Conservation (phyloP, 2,888 invertebrate species). For the Endotricha flammealis region DNA sequence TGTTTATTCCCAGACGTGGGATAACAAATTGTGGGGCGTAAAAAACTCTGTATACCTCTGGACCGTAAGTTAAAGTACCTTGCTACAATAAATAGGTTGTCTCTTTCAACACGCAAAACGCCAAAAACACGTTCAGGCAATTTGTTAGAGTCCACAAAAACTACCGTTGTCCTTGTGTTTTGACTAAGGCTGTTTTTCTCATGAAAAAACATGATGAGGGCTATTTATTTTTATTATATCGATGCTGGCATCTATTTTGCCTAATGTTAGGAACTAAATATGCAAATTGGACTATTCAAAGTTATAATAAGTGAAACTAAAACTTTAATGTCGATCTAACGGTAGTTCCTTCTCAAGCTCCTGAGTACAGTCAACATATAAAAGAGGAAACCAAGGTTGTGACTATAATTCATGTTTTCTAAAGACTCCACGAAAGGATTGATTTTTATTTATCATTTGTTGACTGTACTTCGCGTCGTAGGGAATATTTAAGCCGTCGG, state of each 20-base stretch:
- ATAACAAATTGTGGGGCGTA: slow-evolving; percentile 4
- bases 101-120: slow-evolving; percentile 9
- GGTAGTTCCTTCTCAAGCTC: no score
- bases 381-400: no score
- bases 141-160: slow-evolving; percentile 7
- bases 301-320: no score
- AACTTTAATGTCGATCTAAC: no score
- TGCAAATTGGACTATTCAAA: no score
- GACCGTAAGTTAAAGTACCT: slow-evolving; percentile 8
- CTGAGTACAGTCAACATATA: no score
- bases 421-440: no score
- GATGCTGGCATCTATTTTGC: slow-evolving; percentile 4
- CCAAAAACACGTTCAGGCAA: slow-evolving; percentile 10
- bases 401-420: no score
- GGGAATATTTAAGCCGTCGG: no score
- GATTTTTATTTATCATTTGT: no score
- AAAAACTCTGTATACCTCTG: slow-evolving; percentile 6
- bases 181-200: slow-evolving; percentile 9
- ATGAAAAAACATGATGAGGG: slow-evolving; percentile 5
- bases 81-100: slow-evolving; percentile 7
- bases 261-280: no score
- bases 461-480: no score
- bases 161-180: slow-evolving; percentile 7
- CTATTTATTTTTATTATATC: slow-evolving; percentile 8
- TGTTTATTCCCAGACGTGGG: not conserved